A percentile compares a stretch with the other conserved stretches of the same genome.
These are phyloP conservation scores for Cremastobaeus sp. DNA, from an alignment of 2,888 invertebrate genomes.

Conservation along the genomic window DNA sequence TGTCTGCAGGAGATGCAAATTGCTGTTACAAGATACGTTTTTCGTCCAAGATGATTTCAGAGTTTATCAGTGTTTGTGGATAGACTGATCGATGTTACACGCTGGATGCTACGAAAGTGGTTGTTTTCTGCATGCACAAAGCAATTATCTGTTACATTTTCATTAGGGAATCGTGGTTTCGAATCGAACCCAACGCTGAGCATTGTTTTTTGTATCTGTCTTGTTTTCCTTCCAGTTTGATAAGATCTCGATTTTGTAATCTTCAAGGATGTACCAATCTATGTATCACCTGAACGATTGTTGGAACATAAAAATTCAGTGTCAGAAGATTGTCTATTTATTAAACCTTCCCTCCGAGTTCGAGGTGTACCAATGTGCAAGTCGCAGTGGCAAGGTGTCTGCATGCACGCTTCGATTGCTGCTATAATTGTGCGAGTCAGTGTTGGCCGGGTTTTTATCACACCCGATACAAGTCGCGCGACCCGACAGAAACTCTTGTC, in stretches of 20 bases:
- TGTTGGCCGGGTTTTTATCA: conserved; percentile 30
- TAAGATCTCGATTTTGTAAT: conserved; percentile 32
- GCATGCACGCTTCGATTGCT: background rate
- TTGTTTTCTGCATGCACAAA: conserved; percentile 53
- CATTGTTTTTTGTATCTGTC: background rate
- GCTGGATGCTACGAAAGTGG: conserved; percentile 36
- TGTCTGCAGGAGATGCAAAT: background rate
- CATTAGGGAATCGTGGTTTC: background rate
- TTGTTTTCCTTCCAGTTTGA: conserved; percentile 8
- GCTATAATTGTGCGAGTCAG: conserved; percentile 23
- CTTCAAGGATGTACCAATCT: conserved; percentile 27
- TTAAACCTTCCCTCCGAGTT: conserved; percentile 43
- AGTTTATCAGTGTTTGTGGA: conserved; percentile 50
- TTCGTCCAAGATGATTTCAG: conserved; percentile 40
- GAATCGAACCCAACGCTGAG: background rate
- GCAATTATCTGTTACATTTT: background rate
- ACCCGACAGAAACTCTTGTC: background rate
- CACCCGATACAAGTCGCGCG: conserved; percentile 5
- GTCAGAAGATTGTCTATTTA: conserved; percentile 54
- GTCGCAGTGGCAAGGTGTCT: background rate
- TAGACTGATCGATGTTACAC: conserved; percentile 44
- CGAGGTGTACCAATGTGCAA: conserved; percentile 26
- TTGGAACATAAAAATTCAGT: conserved; percentile 52
- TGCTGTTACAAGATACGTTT: conserved; percentile 12
- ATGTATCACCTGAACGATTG: conserved; percentile 43